A percentile compares a stretch with the other conserved stretches of the same genome.
phyloP scores from a whole-genome alignment of 2,113 vertebrate genomes.

The Trematocara variabile region DNA sequence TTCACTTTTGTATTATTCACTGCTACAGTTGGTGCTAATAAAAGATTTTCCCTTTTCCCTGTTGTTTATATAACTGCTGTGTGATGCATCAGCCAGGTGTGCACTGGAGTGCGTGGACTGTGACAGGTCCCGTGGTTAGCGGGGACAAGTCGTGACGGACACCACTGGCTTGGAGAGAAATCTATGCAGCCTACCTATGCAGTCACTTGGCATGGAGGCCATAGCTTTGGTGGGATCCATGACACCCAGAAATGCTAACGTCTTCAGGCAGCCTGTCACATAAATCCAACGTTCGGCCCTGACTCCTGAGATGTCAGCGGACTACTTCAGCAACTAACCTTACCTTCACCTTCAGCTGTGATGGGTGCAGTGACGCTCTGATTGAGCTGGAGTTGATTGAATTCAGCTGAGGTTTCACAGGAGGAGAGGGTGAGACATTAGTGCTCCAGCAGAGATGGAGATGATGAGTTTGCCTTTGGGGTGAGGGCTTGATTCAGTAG shows the following conservation, averaged over 20 bases:
- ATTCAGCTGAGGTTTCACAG: conserved; percentile 39
- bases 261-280: conserved; percentile 69
- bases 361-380: conserved; percentile 32
- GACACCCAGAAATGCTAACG: conserved; percentile 54
- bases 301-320: conserved; percentile 21
- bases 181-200: not conserved
- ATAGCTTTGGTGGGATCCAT: not conserved
- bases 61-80: not conserved
- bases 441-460: conserved; percentile 48
- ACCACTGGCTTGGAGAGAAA: not conserved
- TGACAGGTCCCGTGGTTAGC: conserved; percentile 20
- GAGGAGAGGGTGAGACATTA: not conserved
- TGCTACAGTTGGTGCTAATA: not conserved
- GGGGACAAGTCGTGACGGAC: conserved; percentile 21
- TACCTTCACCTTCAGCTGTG: conserved; percentile 46
- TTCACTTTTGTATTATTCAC: not conserved
- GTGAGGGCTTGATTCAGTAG: conserved; percentile 32
- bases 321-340: conserved; percentile 29
- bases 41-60: not conserved
- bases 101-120: not conserved
- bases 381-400: conserved; percentile 59
- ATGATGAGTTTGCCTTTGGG: conserved; percentile 65
- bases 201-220: conserved; percentile 16
- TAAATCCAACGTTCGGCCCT: conserved; percentile 49
- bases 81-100: conserved; percentile 33